Base-by-base conservation (phyloP, 1,140 invertebrate genomes). In the Drosophila virilis region DNA sequence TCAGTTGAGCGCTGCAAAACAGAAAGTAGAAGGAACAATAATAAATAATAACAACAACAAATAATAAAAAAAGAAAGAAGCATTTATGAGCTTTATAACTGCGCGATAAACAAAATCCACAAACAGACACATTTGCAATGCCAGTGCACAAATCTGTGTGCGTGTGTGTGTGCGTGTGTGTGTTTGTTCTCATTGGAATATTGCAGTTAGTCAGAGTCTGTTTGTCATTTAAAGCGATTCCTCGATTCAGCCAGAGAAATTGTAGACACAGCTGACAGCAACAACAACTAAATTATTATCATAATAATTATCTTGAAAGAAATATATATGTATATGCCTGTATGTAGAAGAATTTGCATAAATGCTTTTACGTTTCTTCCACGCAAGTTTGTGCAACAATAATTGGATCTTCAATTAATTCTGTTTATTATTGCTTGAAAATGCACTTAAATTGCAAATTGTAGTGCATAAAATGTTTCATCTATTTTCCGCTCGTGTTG, bases 41-140 rank as follows among this genome's bases (percentile, higher is more conserved):
- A 61, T 28, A 71, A 50, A 13, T 12, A 28, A 28, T 28, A 28
- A 28, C 22, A 43, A 51, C 13, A 73, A 38, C 38, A 42, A 59
- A 59, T 17, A 28, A 46, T 33, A 17, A 33, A 22, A 50, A 52
- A 10, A 46, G 37, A 43, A 60, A 58, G 15, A 60, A 73, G 48
- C 71, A 74, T 70, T 70, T 74, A 74, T 62, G 66, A 58, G n/a
- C 42, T 59, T 59, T 59, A 67, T 46, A 73, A 68, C 55, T 60
- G 70, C 64, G 40, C 38, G 66, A 74, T 74, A 74, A 69, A 69
- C 65, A 74, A 74, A 61, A 60, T 74, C 50, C 69, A 69, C 71
- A 69, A 22, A 61, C 71, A 48, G 13, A 46, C 71, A 68, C 46
- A 55, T 12, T 8, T 22, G 33, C 37, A 32, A 12, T 51, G 22